These are phyloP conservation scores for Linhomoeus sp. DNA, from an alignment of 2,888 invertebrate species.

Conservation along the genomic window DNA sequence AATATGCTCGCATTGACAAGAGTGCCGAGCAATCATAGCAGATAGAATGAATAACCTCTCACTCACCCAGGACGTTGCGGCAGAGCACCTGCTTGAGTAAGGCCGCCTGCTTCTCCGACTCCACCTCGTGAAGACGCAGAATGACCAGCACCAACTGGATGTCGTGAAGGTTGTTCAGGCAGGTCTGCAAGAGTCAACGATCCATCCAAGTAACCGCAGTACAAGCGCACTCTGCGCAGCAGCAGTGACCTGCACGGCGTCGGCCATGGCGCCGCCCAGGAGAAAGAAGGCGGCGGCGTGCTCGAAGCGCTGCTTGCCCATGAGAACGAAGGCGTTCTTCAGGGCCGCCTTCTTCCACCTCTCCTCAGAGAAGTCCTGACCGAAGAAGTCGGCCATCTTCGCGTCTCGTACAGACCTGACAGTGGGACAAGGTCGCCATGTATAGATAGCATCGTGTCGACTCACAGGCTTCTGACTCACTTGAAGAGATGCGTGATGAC, in stretches of 20 bases:
- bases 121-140: constrained; percentile 63
- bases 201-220: too few species aligned
- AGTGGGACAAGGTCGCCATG: not conserved
- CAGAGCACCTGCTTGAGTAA: constrained; percentile 9
- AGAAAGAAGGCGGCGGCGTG: constrained; percentile 97
- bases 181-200: constrained; percentile 51
- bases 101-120: constrained; percentile 41
- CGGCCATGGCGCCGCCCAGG: constrained; percentile 72
- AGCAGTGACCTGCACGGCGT: constrained; percentile 70
- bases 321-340: constrained; percentile 87
- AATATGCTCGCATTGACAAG: too few species aligned
- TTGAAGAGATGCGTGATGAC: constrained; percentile 79
- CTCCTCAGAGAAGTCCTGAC: constrained; percentile 75
- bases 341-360: constrained; percentile 90
- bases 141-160: constrained; percentile 85
- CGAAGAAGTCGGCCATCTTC: constrained; percentile 81
- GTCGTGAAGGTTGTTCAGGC: constrained; percentile 73
- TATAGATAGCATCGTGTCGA: not conserved
- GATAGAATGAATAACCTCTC: too few species aligned
- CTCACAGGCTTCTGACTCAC: constrained; percentile 12
- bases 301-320: constrained; percentile 84
- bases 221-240: too few species aligned
- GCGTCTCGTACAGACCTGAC: constrained; percentile 56
- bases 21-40: too few species aligned
- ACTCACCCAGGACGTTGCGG: not conserved